These are phyloP conservation scores for Drosophila ustulata DNA, from an alignment of 2,888 invertebrate species.

Conservation along the genomic window DNA sequence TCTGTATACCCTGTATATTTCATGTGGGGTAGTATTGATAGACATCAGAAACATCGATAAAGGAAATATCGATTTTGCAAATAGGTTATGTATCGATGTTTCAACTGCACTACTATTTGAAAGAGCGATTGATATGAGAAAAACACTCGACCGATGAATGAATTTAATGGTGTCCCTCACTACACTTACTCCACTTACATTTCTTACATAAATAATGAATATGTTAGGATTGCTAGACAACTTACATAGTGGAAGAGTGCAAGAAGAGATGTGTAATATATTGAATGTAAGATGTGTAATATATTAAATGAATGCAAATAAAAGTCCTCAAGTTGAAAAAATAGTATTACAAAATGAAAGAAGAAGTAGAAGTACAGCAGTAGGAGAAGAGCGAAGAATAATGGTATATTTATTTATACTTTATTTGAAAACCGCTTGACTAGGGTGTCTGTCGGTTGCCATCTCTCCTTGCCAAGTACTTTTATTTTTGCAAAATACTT, in stretches of 20 bases:
- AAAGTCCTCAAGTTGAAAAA: constrained; percentile 24
- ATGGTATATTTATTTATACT: too few relatives aligned
- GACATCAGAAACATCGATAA: too few relatives aligned
- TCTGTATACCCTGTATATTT: constrained; percentile 5
- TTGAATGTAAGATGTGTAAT: constrained; percentile 41
- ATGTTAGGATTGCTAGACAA: background rate
- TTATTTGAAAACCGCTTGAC: background rate
- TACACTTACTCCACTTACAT: too few relatives aligned
- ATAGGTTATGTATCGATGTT: too few relatives aligned
- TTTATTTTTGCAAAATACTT: constrained; percentile 11
- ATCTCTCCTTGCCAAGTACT: background rate
- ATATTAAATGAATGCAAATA: constrained; percentile 35
- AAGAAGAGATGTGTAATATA: too few relatives aligned
- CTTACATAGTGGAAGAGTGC: background rate
- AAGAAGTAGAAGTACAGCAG: constrained; percentile 11
- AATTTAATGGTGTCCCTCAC: too few relatives aligned
- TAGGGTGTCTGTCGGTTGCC: background rate
- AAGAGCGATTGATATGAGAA: too few relatives aligned
- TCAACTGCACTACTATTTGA: too few relatives aligned
- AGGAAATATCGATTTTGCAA: too few relatives aligned
- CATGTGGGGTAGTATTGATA: background rate
- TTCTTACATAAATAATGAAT: background rate
- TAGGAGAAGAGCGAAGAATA: constrained; percentile 12
- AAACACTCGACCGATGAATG: too few relatives aligned
- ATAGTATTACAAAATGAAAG: constrained; percentile 11